Percentiles rank a stretch among this genome's conserved stretches.
These are phyloP conservation scores for Drosophila macrothrix DNA, from an alignment of 2,888 invertebrate genomes.

Conservation along the genomic window DNA sequence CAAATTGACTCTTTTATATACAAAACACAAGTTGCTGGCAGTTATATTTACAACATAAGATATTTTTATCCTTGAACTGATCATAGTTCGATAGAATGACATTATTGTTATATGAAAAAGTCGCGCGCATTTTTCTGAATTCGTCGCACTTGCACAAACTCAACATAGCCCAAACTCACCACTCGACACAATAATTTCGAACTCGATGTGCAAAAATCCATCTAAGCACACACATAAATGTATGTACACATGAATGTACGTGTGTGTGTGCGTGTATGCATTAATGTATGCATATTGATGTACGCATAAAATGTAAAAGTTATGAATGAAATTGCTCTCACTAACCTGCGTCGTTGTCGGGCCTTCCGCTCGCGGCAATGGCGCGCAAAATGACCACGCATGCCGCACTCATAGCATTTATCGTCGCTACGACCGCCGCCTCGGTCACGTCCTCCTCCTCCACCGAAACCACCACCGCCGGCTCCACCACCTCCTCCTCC, in stretches of 20 bases:
- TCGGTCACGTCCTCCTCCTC: conserved; percentile 87
- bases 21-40: neutral
- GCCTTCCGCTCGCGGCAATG: conserved; percentile 91
- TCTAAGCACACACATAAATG: conserved; percentile 11
- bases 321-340: conserved; percentile 62
- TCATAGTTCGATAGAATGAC: neutral
- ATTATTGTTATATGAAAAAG: neutral
- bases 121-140: conserved; percentile 39
- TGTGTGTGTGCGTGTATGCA: conserved; percentile 22
- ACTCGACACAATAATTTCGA: conserved; percentile 60
- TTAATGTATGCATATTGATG: conserved; percentile 39
- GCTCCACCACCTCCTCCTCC: conserved; percentile 83
- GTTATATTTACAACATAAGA: neutral
- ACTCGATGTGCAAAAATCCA: conserved; percentile 36
- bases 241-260: conserved; percentile 12
- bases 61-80: no score
- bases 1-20: neutral
- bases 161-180: conserved; percentile 52
- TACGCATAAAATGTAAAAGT: conserved; percentile 27
- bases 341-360: conserved; percentile 86
- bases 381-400: conserved; percentile 96
- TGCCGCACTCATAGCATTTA: conserved; percentile 97
- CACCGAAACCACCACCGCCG: conserved; percentile 66
- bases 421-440: conserved; percentile 87
- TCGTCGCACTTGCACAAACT: conserved; percentile 34